Conservation (phyloP, 2,113 vertebrate genomes). For the Bubo scandiacus region DNA sequence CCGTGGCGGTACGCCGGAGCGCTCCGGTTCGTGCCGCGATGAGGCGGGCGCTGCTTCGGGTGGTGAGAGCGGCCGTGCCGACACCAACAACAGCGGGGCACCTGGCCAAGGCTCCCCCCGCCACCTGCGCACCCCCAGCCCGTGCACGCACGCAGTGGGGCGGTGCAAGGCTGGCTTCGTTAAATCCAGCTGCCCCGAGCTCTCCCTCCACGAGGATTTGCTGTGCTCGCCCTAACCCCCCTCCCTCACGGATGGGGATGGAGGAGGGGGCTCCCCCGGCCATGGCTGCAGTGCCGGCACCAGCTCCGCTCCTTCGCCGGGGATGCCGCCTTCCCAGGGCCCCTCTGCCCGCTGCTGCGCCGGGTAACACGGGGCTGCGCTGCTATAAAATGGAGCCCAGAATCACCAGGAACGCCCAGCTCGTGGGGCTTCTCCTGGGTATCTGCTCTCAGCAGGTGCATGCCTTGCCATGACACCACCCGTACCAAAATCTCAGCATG, state of each 20-base stretch:
- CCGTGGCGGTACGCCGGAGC: no score
- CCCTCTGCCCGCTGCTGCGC: background rate
- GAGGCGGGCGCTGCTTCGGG: no score
- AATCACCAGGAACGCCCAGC: rapidly evolving
- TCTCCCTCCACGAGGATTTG: background rate
- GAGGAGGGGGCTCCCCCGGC: no score
- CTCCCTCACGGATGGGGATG: background rate
- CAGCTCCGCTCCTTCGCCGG: background rate
- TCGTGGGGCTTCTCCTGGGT: rapidly evolving
- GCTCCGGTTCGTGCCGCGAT: rapidly evolving
- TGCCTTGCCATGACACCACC: rapidly evolving
- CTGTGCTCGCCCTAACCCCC: background rate
- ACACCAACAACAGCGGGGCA: rapidly evolving
- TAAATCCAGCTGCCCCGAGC: background rate
- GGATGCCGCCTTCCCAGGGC: background rate
- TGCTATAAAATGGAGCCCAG: background rate
- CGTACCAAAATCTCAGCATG: background rate
- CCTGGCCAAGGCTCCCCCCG: background rate
- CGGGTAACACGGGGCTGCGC: rapidly evolving
- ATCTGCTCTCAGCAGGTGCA: rapidly evolving
- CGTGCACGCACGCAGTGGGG: background rate
- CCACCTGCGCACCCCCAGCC: background rate
- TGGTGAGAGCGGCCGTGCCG: background rate
- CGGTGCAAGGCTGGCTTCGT: background rate
- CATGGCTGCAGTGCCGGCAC: no score